phyloP scores from a whole-genome alignment of 1,140 invertebrate species.

The Drosophila yakuba region DNA sequence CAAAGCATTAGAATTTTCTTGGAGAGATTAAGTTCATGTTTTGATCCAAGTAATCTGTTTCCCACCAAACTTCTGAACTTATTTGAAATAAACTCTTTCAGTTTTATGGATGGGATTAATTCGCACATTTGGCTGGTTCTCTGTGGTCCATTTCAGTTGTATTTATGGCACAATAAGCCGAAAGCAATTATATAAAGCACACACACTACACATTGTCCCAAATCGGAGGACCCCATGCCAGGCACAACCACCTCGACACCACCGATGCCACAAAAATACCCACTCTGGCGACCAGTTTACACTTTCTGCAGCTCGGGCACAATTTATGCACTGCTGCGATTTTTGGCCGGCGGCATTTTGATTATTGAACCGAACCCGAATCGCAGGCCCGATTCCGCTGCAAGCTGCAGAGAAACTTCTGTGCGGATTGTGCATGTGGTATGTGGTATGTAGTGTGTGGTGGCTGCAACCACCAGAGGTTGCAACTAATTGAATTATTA shows the following conservation, averaged over 20 bases:
- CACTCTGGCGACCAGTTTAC: constrained; percentile 32
- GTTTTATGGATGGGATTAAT: constrained; percentile 11
- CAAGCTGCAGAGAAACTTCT: constrained; percentile 41
- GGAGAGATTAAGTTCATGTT: too few species aligned
- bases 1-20: too few species aligned
- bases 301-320: constrained; percentile 12
- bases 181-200: constrained; percentile 40
- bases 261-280: not conserved
- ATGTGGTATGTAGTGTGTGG: too few species aligned
- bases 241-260: constrained; percentile 9
- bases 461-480: constrained; percentile 49
- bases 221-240: constrained; percentile 36
- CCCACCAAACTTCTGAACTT: too few species aligned
- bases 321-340: constrained; percentile 74
- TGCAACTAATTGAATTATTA: constrained; percentile 83
- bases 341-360: constrained; percentile 64
- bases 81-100: constrained; percentile 4
- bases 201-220: constrained; percentile 34
- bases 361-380: constrained; percentile 66
- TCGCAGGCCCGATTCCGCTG: constrained; percentile 13
- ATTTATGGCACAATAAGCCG: constrained; percentile 36
- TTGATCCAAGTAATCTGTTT: too few species aligned
- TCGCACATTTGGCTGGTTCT: constrained; percentile 22
- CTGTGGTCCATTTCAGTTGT: constrained; percentile 20
- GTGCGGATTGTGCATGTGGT: constrained; percentile 20